A percentile compares a stretch with the other conserved stretches of the same genome.
phyloP scores from a whole-genome alignment of 2,797 vertebrate species.

The Hemibagrus guttatus region DNA sequence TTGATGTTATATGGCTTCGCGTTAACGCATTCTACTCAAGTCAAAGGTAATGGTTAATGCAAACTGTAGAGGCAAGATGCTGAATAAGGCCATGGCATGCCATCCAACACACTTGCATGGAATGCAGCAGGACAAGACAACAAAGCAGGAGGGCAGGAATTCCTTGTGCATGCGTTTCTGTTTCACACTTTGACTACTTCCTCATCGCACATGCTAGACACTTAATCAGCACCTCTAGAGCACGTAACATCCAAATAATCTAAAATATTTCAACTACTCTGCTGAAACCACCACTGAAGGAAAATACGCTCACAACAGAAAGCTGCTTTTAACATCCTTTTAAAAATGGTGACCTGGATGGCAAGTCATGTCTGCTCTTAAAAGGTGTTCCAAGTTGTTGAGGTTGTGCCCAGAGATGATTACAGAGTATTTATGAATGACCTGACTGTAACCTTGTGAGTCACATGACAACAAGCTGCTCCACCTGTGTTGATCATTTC shows the following conservation, averaged over 20 bases:
- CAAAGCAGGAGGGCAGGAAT: slow-evolving; percentile 75
- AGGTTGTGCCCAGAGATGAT: not conserved
- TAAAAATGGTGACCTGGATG: not conserved
- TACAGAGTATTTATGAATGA: slow-evolving; percentile 13
- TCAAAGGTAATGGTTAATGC: slow-evolving; percentile 6
- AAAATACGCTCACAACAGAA: not conserved
- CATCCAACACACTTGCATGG: slow-evolving; percentile 58
- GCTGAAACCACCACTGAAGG: not conserved
- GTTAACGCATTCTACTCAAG: not conserved
- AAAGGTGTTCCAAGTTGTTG: not conserved
- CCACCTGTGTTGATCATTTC: slow-evolving; percentile 37
- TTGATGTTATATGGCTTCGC: not conserved
- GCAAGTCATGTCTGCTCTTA: not conserved
- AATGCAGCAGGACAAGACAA: slow-evolving; percentile 77
- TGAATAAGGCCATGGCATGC: slow-evolving; percentile 61
- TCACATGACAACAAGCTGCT: slow-evolving; percentile 20
- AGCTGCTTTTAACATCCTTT: not conserved
- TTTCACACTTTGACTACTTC: slow-evolving; percentile 66
- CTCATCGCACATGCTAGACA: slow-evolving; percentile 67
- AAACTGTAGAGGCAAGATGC: slow-evolving; percentile 50
- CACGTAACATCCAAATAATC: not conserved
- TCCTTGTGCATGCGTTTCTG: slow-evolving; percentile 64
- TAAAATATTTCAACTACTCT: not conserved
- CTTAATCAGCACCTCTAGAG: slow-evolving; percentile 57
- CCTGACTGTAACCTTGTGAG: slow-evolving; percentile 31